Percentiles rank a stretch among this genome's conserved stretches.
Conservation (phyloP, 2,888 invertebrate species). For the Chrysomela aeneicollis region DNA sequence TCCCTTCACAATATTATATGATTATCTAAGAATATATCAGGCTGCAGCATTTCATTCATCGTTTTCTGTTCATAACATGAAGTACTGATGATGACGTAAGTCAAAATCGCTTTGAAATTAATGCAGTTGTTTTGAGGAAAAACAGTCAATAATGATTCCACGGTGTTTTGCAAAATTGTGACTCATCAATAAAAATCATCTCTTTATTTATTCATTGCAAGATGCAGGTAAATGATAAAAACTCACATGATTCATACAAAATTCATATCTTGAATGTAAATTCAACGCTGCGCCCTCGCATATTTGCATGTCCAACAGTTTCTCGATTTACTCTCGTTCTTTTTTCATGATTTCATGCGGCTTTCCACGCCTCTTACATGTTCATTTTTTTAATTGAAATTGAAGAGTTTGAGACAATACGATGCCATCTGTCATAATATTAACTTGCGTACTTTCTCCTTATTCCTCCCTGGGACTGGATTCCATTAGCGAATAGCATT, state of each 20-base stretch:
- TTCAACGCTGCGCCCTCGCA: slow-evolving; percentile 10
- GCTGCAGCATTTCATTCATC: too few species aligned
- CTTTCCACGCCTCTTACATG: background rate
- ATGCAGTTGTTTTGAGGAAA: background rate
- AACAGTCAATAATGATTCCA: background rate
- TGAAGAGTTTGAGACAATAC: background rate
- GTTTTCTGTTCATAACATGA: too few species aligned
- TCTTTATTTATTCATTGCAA: slow-evolving; percentile 6
- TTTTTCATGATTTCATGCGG: background rate
- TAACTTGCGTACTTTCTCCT: background rate
- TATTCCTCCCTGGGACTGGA: background rate
- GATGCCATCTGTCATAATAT: background rate
- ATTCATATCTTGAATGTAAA: slow-evolving; percentile 14
- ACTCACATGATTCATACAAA: slow-evolving; percentile 14
- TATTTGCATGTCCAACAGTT: slow-evolving; percentile 14
- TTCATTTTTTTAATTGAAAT: background rate
- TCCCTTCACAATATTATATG: too few species aligned
- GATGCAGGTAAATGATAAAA: slow-evolving; percentile 10
- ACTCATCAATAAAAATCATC: slow-evolving; percentile 11
- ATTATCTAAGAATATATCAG: too few species aligned
- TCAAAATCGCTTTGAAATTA: too few species aligned
- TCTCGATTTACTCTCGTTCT: slow-evolving; percentile 8
- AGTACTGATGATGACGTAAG: too few species aligned
- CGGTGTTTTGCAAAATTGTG: slow-evolving; percentile 5
- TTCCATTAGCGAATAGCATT: background rate